These are phyloP conservation scores for Tridacna crocea DNA, from an alignment of 2,888 invertebrate genomes.

Conservation along the genomic window DNA sequence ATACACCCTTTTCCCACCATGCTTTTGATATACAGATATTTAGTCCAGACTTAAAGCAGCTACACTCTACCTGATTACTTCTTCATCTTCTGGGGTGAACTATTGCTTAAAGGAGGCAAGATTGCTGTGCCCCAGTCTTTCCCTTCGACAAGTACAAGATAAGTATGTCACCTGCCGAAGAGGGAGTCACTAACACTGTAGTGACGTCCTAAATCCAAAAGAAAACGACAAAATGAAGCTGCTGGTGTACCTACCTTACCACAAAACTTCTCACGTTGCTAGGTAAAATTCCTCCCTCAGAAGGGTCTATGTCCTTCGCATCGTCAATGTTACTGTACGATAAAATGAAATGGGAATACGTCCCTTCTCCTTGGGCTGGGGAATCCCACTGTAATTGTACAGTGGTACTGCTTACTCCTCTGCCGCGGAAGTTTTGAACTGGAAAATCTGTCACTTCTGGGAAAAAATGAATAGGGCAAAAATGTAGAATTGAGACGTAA, in stretches of 20 bases:
- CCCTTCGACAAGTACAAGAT: no score
- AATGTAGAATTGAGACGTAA: background rate
- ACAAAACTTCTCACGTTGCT: conserved; percentile 31
- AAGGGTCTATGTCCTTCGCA: conserved; percentile 43
- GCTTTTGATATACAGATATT: no score
- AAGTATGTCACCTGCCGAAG: no score
- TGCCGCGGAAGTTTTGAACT: conserved; percentile 48
- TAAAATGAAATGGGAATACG: conserved; percentile 40
- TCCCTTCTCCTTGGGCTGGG: conserved; percentile 28
- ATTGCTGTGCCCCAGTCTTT: no score
- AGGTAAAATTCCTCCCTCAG: conserved; percentile 51
- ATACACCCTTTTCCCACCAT: no score
- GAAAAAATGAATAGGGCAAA: background rate
- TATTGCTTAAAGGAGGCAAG: no score
- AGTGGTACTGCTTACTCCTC: conserved; percentile 42
- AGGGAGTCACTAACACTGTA: no score
- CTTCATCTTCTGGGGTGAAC: no score
- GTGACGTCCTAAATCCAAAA: no score
- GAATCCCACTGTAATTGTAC: conserved; percentile 49
- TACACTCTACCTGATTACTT: no score
- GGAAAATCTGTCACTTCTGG: conserved; percentile 46
- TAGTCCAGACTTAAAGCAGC: no score
- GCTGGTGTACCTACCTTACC: conserved; percentile 36
- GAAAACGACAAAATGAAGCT: no score
- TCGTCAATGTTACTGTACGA: conserved; percentile 51